Evolutionary conservation across 2,888 invertebrate species (phyloP).

Genomic region (Adineta ricciae): DNA sequence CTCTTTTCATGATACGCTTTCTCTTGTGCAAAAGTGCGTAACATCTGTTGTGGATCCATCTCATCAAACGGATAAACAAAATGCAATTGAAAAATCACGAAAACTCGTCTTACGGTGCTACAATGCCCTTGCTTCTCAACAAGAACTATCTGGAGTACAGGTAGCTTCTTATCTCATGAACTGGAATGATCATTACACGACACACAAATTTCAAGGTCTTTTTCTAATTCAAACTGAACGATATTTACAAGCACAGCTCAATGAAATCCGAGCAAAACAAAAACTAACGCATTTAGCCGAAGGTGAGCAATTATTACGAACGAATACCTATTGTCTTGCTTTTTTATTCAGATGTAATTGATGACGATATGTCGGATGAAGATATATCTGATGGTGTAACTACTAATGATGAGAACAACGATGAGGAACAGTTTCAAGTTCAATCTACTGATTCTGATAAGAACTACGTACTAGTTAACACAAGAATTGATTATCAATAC

Average conservation of each 20-base stretch:
- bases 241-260: not conserved
- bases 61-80: not conserved
- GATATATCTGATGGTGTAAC: not conserved
- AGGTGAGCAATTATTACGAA: too few species aligned
- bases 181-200: not conserved
- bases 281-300: not conserved
- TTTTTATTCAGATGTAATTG: not conserved
- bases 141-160: not conserved
- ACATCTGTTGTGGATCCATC: not conserved
- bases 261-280: not conserved
- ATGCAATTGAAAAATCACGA: not conserved
- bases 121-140: not conserved
- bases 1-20: too few species aligned
- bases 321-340: too few species aligned
- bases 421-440: not conserved
- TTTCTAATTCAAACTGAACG: not conserved
- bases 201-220: not conserved
- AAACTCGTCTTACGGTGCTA: not conserved
- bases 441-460: not conserved
- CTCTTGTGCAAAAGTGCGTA: not conserved
- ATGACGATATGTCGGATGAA: too few species aligned
- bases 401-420: not conserved
- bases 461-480: constrained; percentile 6
- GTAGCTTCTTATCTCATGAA: not conserved
- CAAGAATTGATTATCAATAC: not conserved